Base-by-base conservation (phyloP, 2,113 vertebrate genomes). In the Dicentrarchus labrax region DNA sequence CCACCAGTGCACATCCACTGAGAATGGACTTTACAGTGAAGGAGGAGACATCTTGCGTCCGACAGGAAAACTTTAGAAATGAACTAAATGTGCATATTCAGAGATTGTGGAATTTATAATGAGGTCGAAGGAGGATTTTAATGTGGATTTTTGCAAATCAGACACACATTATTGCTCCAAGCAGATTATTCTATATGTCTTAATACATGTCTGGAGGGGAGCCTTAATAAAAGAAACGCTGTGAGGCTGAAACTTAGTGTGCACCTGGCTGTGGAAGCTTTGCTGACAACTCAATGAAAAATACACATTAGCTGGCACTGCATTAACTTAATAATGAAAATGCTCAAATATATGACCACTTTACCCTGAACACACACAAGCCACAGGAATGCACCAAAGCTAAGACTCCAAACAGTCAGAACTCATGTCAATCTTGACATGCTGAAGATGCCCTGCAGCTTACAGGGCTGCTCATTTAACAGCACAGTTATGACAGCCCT, bases 401-500 rank as follows among this genome's bases (percentile, higher is more conserved):
- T 22, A 8, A 50, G 8, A 72, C n/a, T 65, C 6, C 53, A 60
- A 13, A 22, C 17, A 17, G n/a, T 30, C 16, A 21, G 41, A n/a
- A 59, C 30, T 74, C 56, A 41, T 39, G 16, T 61, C 54, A 4
- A 47, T 62, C 12, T 22, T 8, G 9, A 64, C 12, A 16, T 38
- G 5, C 5, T 16, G 17, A 17, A 24, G 21, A 51, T 16, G 41
- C n/a, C 19, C 11, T 54, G 36, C 22, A 57, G 68, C 60, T 60
- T 8, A 19, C 41, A 57, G 12, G 12, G 30, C 61, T 79, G 22
- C 69, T 38, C 22, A 41, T 67, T 5, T 62, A 50, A 54, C 64
- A 41, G 4, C 4, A 74, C 62, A 54, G 56, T 66, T 43, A 48
- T 82, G 75, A 87, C 83, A 80, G 79, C 71, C 78, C 70, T 57